Evolutionary conservation across 2,797 vertebrate species (phyloP), one percentile per base, ranked within the genome.

Genomic region (Aphelocoma californica): DNA sequence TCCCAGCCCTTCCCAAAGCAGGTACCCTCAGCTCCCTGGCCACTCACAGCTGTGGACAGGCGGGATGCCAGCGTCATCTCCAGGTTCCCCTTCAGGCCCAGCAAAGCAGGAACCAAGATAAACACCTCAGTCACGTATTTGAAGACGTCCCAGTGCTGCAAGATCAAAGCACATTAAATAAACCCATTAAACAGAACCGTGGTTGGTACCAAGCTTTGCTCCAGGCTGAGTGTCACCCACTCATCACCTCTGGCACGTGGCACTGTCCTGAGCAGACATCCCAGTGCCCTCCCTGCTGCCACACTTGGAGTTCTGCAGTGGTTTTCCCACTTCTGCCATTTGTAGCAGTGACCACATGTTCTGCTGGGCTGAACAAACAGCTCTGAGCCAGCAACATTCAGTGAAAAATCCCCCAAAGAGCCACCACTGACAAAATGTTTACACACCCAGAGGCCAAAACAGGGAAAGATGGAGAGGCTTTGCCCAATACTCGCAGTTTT

Each of bases 11-110:
- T 20, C 60, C 56, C 79, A 9, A 1, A 3, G 4, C 8, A 45
- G 48, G 48, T 0, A 0, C 16, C 11, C 54, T 5, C 4, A 7
- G 40, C 36, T 2, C 23, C 66, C 47, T 3, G 57, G 25, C 0
- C 48, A 98, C 99, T 99, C 98, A 99, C 99, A 95, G 99, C 99
- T 38, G 99, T 99, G 40, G 99, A 99, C n/a, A 99, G 98, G 84
- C 99, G 98, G 19, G 99, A 99, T 0, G 99, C 99, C 96, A 99
- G 97, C 1, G 99, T 99, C 99, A 99, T 99, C 97, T 99, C 99
- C 91, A 99, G 98, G 98, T 99, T 99, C 56, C 99, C 99, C 97
- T 99, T 99, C 62, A 99, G 98, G 7, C 99, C 99, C 94, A 99
- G 98, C 40, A 99, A 97, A 0, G 99, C 99, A 47, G 99, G 99